Conservation (phyloP, 92 coral and sea anemone genomes). For the Actinernus sp. region DNA sequence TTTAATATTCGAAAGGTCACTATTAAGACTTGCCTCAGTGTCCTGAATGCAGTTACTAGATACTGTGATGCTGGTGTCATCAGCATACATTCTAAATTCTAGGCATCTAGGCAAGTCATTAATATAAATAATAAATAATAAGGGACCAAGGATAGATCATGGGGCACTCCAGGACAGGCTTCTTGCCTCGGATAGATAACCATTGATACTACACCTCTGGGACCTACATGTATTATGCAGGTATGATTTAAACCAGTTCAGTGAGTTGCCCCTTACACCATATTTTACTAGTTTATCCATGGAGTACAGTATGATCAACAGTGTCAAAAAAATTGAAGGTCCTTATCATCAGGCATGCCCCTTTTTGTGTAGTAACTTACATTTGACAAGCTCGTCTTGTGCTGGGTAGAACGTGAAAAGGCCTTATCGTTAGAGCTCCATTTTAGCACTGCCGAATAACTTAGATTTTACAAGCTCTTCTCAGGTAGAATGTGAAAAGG, state of each 20-base stretch:
- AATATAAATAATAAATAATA: constrained; percentile 8
- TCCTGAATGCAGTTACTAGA: neutral
- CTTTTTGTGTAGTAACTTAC: too few relatives aligned
- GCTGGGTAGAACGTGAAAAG: too few relatives aligned
- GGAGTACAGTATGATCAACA: neutral
- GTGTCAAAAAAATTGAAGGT: too few relatives aligned
- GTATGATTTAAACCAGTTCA: neutral
- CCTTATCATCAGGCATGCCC: too few relatives aligned
- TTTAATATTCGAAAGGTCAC: neutral
- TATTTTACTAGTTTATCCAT: neutral
- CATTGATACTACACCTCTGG: neutral
- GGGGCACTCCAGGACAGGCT: constrained; percentile 4
- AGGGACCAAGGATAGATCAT: constrained; percentile 8
- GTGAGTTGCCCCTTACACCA: neutral
- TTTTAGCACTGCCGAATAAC: too few relatives aligned
- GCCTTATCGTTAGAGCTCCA: too few relatives aligned
- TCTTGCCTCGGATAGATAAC: neutral
- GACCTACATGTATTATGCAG: neutral
- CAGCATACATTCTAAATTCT: constrained; percentile 6
- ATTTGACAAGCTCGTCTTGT: too few relatives aligned
- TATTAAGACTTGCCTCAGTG: constrained; percentile 1
- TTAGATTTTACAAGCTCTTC: too few relatives aligned
- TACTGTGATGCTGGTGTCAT: constrained; percentile 1
- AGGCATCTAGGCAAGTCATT: neutral
- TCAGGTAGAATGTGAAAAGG: too few relatives aligned